Evolutionary conservation across 2,888 invertebrate genomes (phyloP).

Genomic region (Acrobasis suavella): DNA sequence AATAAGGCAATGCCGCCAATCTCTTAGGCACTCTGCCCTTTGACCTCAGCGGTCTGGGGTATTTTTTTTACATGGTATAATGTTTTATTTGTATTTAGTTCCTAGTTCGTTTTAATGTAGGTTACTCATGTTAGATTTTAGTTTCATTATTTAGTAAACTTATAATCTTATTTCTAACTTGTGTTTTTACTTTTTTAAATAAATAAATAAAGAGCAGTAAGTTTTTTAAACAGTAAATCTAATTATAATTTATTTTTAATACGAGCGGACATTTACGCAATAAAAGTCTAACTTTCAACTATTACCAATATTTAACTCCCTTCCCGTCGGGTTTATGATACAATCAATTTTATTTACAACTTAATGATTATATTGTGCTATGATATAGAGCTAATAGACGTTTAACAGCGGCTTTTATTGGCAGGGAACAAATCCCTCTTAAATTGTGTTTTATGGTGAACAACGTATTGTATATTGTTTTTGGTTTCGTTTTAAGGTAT

Average conservation of each 20-base stretch:
- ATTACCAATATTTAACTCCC: conserved; percentile 6
- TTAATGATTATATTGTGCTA: conserved; percentile 41
- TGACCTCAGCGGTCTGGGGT: no score
- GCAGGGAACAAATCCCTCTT: not conserved
- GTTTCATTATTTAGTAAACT: no score
- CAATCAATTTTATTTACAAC: conserved; percentile 52
- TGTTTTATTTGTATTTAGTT: not conserved
- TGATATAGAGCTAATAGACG: conserved; percentile 18
- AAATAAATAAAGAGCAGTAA: no score
- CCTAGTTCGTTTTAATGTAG: no score
- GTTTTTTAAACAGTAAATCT: no score
- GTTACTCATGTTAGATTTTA: no score
- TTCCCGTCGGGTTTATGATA: conserved; percentile 36
- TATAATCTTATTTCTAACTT: no score
- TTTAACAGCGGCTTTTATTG: conserved; percentile 10
- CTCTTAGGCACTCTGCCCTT: no score
- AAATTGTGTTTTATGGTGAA: conserved; percentile 1
- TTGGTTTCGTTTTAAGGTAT: not conserved
- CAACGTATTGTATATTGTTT: not conserved
- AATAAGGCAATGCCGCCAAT: no score
- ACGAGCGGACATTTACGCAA: not conserved
- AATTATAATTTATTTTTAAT: not conserved
- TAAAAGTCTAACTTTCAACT: not conserved
- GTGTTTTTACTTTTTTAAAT: no score
- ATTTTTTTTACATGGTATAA: not conserved